phyloP scores from a whole-genome alignment of 2,113 vertebrate genomes.

The Microtus montanus region DNA sequence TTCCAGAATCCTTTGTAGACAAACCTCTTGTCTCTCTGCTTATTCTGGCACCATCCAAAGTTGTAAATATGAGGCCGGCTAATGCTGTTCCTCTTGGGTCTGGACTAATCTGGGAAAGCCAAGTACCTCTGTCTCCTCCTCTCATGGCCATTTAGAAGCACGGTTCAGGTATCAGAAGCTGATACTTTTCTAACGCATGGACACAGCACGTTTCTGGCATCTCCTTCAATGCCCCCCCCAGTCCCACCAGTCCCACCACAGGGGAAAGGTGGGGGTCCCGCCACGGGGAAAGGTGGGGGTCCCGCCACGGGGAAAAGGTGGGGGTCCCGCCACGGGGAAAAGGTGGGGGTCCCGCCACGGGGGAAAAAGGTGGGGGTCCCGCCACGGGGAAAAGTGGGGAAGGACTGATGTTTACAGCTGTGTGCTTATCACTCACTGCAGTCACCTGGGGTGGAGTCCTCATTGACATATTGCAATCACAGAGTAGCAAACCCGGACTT shows the following conservation, averaged over 20 bases:
- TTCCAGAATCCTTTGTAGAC: background rate
- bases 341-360: too few relatives aligned
- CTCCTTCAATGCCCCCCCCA: background rate
- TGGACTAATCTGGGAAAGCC: conserved; percentile 21
- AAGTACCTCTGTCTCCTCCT: background rate
- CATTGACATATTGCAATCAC: background rate
- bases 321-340: background rate
- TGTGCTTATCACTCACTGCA: background rate
- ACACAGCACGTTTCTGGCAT: background rate
- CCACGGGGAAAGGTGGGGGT: background rate
- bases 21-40: background rate
- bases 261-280: too few relatives aligned
- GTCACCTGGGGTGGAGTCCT: background rate
- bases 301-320: too few relatives aligned
- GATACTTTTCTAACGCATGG: background rate
- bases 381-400: background rate
- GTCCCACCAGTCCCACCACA: too few relatives aligned
- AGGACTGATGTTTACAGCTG: background rate
- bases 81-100: background rate
- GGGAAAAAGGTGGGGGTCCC: background rate
- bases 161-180: background rate
- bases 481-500: background rate
- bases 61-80: background rate
- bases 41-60: background rate
- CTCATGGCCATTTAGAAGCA: background rate